Evolutionary conservation across 1,140 invertebrate genomes (phyloP).

Genomic region (Charaxes varanes): DNA sequence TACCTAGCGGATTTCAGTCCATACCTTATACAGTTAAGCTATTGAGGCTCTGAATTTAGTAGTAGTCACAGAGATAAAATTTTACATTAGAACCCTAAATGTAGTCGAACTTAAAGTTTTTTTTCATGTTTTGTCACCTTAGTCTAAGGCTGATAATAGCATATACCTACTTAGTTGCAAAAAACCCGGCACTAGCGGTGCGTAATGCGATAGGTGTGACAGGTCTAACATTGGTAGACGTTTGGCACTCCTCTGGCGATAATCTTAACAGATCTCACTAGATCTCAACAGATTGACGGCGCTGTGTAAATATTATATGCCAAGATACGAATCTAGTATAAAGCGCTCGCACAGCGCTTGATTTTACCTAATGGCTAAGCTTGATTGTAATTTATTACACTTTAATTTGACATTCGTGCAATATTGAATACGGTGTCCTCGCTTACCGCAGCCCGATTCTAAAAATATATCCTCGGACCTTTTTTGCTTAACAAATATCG

Average conservation of each 20-base stretch:
- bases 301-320: constrained; percentile 18
- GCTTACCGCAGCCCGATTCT: constrained; percentile 1
- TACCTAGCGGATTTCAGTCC: too few species aligned
- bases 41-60: too few species aligned
- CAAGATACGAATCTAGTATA: constrained; percentile 10
- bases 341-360: constrained; percentile 11
- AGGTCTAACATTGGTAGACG: constrained; percentile 18
- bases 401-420: constrained; percentile 18
- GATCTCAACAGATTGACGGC: constrained; percentile 14
- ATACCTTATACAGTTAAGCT: too few species aligned
- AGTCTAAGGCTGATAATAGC: too few species aligned
- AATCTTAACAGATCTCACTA: constrained; percentile 16
- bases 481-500: constrained; percentile 11
- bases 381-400: constrained; percentile 21
- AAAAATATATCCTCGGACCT: constrained; percentile 6
- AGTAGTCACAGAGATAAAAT: too few species aligned
- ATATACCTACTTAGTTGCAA: too few species aligned
- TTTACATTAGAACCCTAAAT: too few species aligned
- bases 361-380: neutral
- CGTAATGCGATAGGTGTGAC: constrained; percentile 15
- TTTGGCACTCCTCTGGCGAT: constrained; percentile 21
- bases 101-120: too few species aligned
- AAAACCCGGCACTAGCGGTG: constrained; percentile 1
- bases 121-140: too few species aligned
- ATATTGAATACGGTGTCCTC: constrained; percentile 13